These are phyloP conservation scores for Heliconius hermathena DNA, from an alignment of 1,140 invertebrate species.

Conservation along the genomic window DNA sequence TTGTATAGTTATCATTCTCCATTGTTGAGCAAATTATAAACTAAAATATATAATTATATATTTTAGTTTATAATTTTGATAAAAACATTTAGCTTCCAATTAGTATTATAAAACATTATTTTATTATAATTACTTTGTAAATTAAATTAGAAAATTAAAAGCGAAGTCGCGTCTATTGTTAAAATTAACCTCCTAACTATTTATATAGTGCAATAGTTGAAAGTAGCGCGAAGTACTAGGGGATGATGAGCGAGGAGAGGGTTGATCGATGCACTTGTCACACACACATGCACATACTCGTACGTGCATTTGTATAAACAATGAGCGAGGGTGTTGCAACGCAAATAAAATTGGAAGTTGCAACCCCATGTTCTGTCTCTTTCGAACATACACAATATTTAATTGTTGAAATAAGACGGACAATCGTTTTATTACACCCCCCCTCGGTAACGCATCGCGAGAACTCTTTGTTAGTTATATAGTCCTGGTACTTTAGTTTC, in stretches of 20 bases:
- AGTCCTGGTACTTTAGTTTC: conserved; percentile 32
- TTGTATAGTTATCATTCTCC: not conserved
- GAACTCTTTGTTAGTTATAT: conserved; percentile 21
- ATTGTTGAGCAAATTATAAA: not conserved
- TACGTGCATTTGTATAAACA: not conserved
- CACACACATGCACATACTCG: not conserved
- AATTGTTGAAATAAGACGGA: conserved; percentile 16
- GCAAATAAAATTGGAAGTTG: conserved; percentile 47
- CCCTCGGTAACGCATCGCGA: not conserved
- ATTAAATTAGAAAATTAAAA: too few species aligned
- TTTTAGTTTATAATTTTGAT: not conserved
- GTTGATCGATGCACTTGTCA: conserved; percentile 12
- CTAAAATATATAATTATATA: too few species aligned
- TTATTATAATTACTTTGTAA: too few species aligned
- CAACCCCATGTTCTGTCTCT: conserved; percentile 23
- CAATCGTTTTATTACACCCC: not conserved
- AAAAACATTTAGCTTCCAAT: too few species aligned
- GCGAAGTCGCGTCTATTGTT: too few species aligned
- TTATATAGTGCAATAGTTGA: not conserved
- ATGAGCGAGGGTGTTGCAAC: conserved; percentile 8
- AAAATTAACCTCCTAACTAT: not conserved
- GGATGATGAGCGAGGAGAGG: conserved; percentile 13
- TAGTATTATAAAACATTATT: too few species aligned
- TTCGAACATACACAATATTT: conserved; percentile 12
- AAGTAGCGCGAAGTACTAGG: conserved; percentile 13